These are phyloP conservation scores for Xiphorhynchus elegans DNA, from an alignment of 2,113 vertebrate genomes.

Conservation along the genomic window DNA sequence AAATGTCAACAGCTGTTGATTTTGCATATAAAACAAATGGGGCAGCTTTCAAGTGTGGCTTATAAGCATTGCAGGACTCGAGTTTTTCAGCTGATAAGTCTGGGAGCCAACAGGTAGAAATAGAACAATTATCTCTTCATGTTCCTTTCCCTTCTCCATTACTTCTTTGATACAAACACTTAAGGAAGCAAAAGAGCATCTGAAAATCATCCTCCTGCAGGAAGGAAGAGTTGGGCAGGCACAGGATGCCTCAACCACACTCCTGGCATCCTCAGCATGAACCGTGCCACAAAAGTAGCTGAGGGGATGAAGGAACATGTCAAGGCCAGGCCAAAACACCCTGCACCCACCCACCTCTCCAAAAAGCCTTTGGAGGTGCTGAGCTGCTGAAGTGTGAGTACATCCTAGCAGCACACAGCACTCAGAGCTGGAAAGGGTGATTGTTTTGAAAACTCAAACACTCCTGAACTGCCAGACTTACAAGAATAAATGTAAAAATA, in stretches of 20 bases:
- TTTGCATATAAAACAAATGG: neutral
- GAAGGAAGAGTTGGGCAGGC: neutral
- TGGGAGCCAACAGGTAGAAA: neutral
- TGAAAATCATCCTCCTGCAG: neutral
- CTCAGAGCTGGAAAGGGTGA: neutral
- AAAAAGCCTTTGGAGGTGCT: neutral
- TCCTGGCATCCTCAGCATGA: neutral
- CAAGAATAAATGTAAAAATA: neutral
- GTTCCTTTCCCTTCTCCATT: neutral
- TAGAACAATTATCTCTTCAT: neutral
- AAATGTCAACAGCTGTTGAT: neutral
- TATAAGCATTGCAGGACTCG: neutral
- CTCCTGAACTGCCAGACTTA: neutral
- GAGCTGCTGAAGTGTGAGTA: fast-evolving
- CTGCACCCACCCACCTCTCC: neutral
- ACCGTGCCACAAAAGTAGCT: neutral
- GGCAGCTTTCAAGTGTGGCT: neutral
- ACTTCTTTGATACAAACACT: neutral
- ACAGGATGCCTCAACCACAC: neutral
- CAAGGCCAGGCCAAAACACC: neutral
- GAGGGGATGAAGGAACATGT: neutral
- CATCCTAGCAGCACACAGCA: fast-evolving
- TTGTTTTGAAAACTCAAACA: neutral
- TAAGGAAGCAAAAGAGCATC: constrained; percentile 1
- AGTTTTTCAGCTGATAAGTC: neutral